A percentile compares a stretch with the other conserved stretches of the same genome.
Conservation (phyloP, 2,888 invertebrate genomes). For the Liodrosophila aerea region DNA sequence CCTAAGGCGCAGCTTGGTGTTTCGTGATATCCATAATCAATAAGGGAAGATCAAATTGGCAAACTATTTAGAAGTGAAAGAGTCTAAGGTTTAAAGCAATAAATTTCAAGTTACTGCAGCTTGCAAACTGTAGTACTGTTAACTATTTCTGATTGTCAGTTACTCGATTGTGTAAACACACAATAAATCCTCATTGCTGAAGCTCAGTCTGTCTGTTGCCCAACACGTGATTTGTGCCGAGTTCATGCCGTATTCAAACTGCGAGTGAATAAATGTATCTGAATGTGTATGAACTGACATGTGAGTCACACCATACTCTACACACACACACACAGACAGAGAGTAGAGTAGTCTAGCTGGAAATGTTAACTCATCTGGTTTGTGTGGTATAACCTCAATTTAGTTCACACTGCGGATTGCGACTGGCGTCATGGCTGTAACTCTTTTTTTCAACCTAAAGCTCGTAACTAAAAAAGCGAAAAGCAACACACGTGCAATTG, state of each 20-base stretch:
- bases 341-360: constrained; percentile 7
- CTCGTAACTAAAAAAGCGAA: constrained; percentile 41
- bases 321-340: constrained; percentile 12
- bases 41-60: no score
- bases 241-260: constrained; percentile 12
- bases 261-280: constrained; percentile 20
- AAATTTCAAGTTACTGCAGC: no score
- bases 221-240: constrained; percentile 29
- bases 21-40: no score
- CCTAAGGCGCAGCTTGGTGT: no score
- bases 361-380: constrained; percentile 73
- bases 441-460: constrained; percentile 26
- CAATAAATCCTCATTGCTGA: no score
- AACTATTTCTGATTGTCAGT: no score
- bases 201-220: constrained; percentile 31
- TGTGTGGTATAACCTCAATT: constrained; percentile 73
- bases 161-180: constrained; percentile 17
- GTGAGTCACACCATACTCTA: constrained; percentile 47
- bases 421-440: constrained; percentile 72
- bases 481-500: constrained; percentile 47
- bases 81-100: no score
- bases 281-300: constrained; percentile 51
- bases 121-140: no score
- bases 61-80: no score
- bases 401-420: constrained; percentile 65